Base-by-base conservation (phyloP, 2,888 invertebrate genomes). In the Archips crataeganus region DNA sequence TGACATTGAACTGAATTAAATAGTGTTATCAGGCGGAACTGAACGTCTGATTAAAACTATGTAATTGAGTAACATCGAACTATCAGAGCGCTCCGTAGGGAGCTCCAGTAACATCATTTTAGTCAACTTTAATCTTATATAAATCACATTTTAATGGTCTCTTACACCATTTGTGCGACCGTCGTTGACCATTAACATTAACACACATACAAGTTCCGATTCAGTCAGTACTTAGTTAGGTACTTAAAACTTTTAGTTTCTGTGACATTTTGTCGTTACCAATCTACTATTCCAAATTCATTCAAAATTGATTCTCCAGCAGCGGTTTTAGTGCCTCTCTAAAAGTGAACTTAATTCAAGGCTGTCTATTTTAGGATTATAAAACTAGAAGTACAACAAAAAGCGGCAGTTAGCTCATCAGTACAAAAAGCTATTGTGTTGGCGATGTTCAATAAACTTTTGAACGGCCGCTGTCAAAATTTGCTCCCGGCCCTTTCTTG, bases 401-500 rank as follows among this genome's bases (percentile, higher is more conserved):
- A 79, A 80, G 84, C 84, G 83, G 85, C 84, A 85, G 85, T 80
- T 79, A 85, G 84, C 82, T 83, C 81, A 79, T 84, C 80, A 78
- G 79, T 76, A 84, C 84, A 87, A 86, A 86, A 80, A 82, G 80
- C 78, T 77, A 78, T 81, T 84, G 88, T 88, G 87, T 90, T 76
- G 76, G 80, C 77, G 77, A 84, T 75, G 71, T 67, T 73, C 84
- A 87, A 90, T 87, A 88, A 90, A 87, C 86, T 85, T 87, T 82
- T 83, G 81, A 85, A 84, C 85, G 84, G 84, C 84, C 76, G 79
- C 84, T 88, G 89, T 87, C 88, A 72, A 88, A 90, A 91, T 80
- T 90, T 82, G 86, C 89, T 88, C 85, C 83, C 85, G 89, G 92
- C 93, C 93, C 93, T 93, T 94, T 94, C 93, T 93, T 92, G 92